Evolutionary conservation across 2,113 vertebrate species (phyloP).

Genomic region (Elephantulus edwardii): DNA sequence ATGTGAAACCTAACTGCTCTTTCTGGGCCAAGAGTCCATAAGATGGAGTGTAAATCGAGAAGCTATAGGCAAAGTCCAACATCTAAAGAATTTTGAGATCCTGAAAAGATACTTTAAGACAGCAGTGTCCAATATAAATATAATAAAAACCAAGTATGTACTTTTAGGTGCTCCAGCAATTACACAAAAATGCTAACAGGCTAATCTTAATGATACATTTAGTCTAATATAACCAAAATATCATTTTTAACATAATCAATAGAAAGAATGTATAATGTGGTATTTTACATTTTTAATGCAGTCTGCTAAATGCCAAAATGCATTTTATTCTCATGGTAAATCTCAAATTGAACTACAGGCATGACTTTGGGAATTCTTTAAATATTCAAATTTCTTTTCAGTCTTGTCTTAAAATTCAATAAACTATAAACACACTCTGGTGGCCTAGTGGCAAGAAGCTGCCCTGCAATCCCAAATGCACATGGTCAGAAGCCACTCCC

Average conservation of each 20-base stretch:
- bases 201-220: background rate
- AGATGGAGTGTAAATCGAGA: background rate
- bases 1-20: background rate
- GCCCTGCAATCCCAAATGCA: too few species aligned
- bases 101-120: background rate
- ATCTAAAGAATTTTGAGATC: slow-evolving; percentile 27
- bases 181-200: background rate
- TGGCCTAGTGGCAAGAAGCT: too few species aligned
- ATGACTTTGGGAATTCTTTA: background rate
- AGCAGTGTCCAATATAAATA: background rate
- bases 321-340: slow-evolving; percentile 7
- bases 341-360: background rate
- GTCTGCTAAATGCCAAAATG: slow-evolving; percentile 2
- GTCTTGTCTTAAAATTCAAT: background rate
- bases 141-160: background rate
- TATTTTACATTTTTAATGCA: slow-evolving; percentile 1
- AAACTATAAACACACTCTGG: background rate
- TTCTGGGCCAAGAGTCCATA: background rate
- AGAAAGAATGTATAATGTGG: background rate
- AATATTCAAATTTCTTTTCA: background rate
- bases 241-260: slow-evolving; percentile 16
- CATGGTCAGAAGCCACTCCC: too few species aligned
- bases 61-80: background rate
- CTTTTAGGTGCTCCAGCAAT: background rate
- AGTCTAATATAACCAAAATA: slow-evolving; percentile 1